A percentile compares a stretch with the other conserved stretches of the same genome.
phyloP scores from a whole-genome alignment of 1,140 invertebrate species.

The Lutraria rhynchaena region DNA sequence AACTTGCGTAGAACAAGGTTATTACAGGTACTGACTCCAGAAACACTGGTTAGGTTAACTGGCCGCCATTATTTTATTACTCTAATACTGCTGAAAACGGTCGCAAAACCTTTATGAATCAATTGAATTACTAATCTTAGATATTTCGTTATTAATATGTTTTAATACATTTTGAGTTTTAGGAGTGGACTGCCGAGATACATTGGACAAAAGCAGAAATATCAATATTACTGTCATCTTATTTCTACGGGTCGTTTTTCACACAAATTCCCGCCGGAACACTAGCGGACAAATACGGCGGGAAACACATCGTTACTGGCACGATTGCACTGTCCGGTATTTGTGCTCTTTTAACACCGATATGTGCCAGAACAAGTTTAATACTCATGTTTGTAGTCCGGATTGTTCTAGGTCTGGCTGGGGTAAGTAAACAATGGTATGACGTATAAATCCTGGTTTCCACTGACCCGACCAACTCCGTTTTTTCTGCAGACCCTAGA shows the following conservation, averaged over 20 bases:
- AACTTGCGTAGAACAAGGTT: too few relatives aligned
- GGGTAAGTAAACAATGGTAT: slow-evolving; percentile 51
- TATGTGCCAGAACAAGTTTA: slow-evolving; percentile 16
- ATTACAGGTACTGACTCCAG: too few relatives aligned
- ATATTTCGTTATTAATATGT: too few relatives aligned
- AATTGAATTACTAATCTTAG: too few relatives aligned
- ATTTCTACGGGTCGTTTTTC: slow-evolving; percentile 42
- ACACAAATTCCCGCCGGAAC: slow-evolving; percentile 23
- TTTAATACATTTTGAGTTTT: slow-evolving; percentile 9
- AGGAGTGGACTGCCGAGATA: slow-evolving; percentile 6
- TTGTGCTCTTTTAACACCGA: slow-evolving; percentile 13
- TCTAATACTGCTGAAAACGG: too few relatives aligned
- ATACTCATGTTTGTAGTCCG: slow-evolving; percentile 21
- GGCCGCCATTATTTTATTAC: too few relatives aligned
- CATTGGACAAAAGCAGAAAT: slow-evolving; percentile 22
- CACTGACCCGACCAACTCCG: too few relatives aligned
- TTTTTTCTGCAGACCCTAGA: too few relatives aligned
- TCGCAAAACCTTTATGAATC: too few relatives aligned
- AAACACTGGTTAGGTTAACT: too few relatives aligned
- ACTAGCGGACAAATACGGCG: slow-evolving; percentile 27
- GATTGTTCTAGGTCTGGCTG: slow-evolving; percentile 30
- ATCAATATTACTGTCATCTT: slow-evolving; percentile 25
- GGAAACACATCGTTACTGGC: slow-evolving; percentile 18
- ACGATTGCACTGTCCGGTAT: background rate
- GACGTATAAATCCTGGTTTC: too few relatives aligned